Percentiles rank a stretch among this genome's conserved stretches.
phyloP scores from a whole-genome alignment of 2,888 invertebrate species.

The Phengaris alcon region DNA sequence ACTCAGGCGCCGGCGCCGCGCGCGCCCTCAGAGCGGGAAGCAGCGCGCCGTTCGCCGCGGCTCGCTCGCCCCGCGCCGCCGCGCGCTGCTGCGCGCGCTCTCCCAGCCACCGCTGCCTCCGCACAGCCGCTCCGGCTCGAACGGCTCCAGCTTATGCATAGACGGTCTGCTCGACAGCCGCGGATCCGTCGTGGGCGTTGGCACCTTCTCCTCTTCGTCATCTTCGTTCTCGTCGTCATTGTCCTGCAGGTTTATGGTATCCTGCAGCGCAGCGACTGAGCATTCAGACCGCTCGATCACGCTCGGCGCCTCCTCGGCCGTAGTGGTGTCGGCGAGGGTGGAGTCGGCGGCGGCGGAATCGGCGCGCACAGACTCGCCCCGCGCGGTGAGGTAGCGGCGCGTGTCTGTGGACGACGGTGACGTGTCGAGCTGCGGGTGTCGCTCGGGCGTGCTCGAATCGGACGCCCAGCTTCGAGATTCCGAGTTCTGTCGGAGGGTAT shows the following conservation, averaged over 20 bases:
- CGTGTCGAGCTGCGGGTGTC: conserved; percentile 56
- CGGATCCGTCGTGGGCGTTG: conserved; percentile 52
- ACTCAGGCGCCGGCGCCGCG: conserved; percentile 64
- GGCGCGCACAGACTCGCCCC: conserved; percentile 53
- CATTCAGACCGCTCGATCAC: conserved; percentile 68
- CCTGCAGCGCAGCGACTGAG: conserved; percentile 58
- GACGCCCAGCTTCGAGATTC: conserved; percentile 79
- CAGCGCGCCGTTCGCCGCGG: conserved; percentile 67
- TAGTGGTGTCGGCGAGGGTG: conserved; percentile 63
- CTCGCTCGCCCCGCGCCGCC: conserved; percentile 62
- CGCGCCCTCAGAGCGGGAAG: conserved; percentile 74
- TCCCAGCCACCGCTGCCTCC: conserved; percentile 46
- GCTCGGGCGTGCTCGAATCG: conserved; percentile 77
- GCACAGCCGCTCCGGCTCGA: conserved; percentile 58
- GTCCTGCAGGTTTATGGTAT: conserved; percentile 58
- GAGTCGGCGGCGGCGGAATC: conserved; percentile 63
- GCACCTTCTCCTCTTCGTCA: conserved; percentile 49
- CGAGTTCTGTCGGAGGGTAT: conserved; percentile 69
- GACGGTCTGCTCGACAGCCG: conserved; percentile 73
- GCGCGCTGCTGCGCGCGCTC: conserved; percentile 44
- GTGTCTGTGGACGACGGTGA: conserved; percentile 65
- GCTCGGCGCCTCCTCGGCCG: conserved; percentile 64
- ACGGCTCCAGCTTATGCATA: conserved; percentile 77
- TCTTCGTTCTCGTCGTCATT: conserved; percentile 59
- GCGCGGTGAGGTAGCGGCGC: conserved; percentile 51